Conservation (phyloP, 2,113 vertebrate species). For the Petaurus breviceps region DNA sequence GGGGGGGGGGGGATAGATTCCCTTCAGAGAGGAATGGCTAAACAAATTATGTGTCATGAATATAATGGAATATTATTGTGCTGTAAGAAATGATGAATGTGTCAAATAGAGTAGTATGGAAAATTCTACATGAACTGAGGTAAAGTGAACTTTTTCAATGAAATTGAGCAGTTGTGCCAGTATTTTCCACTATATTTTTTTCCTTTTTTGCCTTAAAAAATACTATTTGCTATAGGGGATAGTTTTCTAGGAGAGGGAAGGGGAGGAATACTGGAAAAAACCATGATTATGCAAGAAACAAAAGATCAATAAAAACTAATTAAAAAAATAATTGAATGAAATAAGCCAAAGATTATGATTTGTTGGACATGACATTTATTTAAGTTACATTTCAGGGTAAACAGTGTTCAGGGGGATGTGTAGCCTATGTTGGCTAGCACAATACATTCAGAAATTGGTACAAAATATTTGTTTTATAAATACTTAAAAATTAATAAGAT, state of each 20-base stretch:
- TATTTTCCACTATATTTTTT: neutral
- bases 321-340: neutral
- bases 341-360: neutral
- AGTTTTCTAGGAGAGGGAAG: neutral
- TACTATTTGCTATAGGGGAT: neutral
- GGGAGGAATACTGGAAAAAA: neutral
- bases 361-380: constrained; percentile 55
- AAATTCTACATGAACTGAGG: neutral
- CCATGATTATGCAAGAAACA: neutral
- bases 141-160: neutral
- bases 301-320: neutral
- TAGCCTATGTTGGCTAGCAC: neutral
- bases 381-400: constrained; percentile 47
- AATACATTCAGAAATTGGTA: neutral
- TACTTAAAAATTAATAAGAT: neutral
- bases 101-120: neutral
- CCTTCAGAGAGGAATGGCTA: neutral
- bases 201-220: neutral
- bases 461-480: constrained; percentile 25
- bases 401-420: neutral
- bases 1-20: neutral
- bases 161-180: neutral
- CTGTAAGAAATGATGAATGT: neutral
- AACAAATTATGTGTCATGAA: neutral
- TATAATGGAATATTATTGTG: neutral